Conservation (phyloP, 2,888 invertebrate species). For the Venusia cambrica region DNA sequence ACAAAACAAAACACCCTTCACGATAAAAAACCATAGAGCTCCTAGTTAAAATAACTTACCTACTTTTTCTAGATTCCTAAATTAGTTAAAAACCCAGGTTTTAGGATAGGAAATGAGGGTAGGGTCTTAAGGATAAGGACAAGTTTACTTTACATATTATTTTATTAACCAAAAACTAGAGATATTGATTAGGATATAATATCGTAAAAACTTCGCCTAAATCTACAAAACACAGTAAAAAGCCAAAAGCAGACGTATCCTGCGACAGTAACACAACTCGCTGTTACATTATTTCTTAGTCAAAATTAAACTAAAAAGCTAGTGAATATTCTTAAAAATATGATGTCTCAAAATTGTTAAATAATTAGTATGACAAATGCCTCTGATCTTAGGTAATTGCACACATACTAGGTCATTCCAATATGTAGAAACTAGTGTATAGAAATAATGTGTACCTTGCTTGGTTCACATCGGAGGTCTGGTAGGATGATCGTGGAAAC, state of each 20-base stretch:
- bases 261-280: constrained; percentile 15
- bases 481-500: constrained; percentile 17
- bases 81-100: constrained; percentile 2
- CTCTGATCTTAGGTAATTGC: constrained; percentile 9
- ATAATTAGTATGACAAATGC: constrained; percentile 11
- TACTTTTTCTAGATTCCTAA: constrained; percentile 3
- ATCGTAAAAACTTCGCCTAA: constrained; percentile 21
- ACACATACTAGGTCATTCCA: no score
- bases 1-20: constrained; percentile 6
- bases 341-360: constrained; percentile 25
- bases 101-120: constrained; percentile 20
- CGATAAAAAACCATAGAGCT: constrained; percentile 3
- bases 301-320: constrained; percentile 16
- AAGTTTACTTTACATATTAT: constrained; percentile 27
- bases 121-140: constrained; percentile 30
- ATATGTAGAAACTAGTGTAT: no score
- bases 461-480: no score
- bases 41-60: constrained; percentile 5
- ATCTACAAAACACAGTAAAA: constrained; percentile 25
- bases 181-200: constrained; percentile 24
- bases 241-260: constrained; percentile 14
- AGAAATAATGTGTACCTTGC: no score
- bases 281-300: constrained; percentile 14
- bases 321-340: constrained; percentile 19
- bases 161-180: constrained; percentile 31